Evolutionary conservation across 2,797 vertebrate species (phyloP), one percentile per base, ranked within the genome.

Genomic region (Leptatherina wallacei): DNA sequence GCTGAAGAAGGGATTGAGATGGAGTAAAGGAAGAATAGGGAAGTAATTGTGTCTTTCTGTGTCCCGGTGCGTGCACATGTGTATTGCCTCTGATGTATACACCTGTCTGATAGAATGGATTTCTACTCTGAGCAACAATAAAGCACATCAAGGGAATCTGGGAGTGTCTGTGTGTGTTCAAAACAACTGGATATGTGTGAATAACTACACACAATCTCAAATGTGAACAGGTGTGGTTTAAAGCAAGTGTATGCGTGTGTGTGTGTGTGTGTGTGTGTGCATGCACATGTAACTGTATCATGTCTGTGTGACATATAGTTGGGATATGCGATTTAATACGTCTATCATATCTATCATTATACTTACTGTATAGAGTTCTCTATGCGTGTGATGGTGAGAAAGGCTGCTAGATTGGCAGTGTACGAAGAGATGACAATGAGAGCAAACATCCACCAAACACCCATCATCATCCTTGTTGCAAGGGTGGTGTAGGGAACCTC

Each of bases 321-420:
- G 42, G 18, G 5, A 18, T 20, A 5, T 44, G 42, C 16, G 16
- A 42, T 42, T 42, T 42, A 4, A 32, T 32, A 32, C 30, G 30
- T 32, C 24, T 27, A 32, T 32, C 30, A 32, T 32, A 32, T 32
- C 30, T 32, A 32, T 32, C 30, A 32, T 32, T 32, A 6, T 58
- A 90, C 98, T 99, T 96, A 99, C 98, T 98, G 97, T 88, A 99
- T 99, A 81, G 98, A 98, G 92, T 95, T 99, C 93, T 99, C 98
- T 49, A 99, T 99, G 79, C 97, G 97, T 6, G 97, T 96, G 91
- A 99, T 97, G 83, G 98, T 99, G 85, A 99, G 97, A 88, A 99
- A 99, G 69, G 98, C 98, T 33, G 98, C 98, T 33, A 99, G 95
- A 87, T 99, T 99, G 74, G 98, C 98, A 0, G 98, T 99, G 81